Percentiles rank a stretch among this genome's conserved stretches.
These are phyloP conservation scores for Neelides sp. DNA, from an alignment of 1,140 invertebrate species.

Conservation along the genomic window DNA sequence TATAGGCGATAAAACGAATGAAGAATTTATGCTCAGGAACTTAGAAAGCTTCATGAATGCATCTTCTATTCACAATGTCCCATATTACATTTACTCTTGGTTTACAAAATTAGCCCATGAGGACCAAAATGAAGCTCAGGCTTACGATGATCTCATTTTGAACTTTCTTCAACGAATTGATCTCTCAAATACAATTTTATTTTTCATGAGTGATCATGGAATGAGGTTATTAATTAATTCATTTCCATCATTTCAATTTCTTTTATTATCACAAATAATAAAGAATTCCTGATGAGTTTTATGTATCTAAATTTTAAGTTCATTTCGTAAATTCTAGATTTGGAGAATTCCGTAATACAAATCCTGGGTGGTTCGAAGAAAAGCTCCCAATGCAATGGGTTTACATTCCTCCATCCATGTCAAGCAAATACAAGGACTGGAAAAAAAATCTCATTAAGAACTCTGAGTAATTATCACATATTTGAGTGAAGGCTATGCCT, in stretches of 20 bases:
- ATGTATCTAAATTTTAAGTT: too few species aligned
- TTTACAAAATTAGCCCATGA: constrained; percentile 16
- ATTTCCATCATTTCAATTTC: not conserved
- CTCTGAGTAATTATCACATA: constrained; percentile 13
- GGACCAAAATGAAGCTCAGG: constrained; percentile 1
- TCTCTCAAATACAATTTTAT: constrained; percentile 38
- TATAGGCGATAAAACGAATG: constrained; percentile 15
- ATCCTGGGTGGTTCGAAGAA: constrained; percentile 44
- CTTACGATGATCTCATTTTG: constrained; percentile 3
- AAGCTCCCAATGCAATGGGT: constrained; percentile 43
- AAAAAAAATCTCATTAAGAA: constrained; percentile 36
- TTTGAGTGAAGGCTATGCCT: too few species aligned
- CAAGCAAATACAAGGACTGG: constrained; percentile 34
- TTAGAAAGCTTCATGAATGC: constrained; percentile 6
- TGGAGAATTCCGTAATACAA: constrained; percentile 39
- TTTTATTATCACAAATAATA: too few species aligned
- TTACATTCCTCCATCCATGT: constrained; percentile 38
- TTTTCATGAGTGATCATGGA: constrained; percentile 48
- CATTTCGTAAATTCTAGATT: constrained; percentile 31
- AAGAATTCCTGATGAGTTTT: too few species aligned
- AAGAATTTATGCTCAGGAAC: constrained; percentile 16
- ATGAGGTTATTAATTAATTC: constrained; percentile 5
- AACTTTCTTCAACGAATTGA: constrained; percentile 4
- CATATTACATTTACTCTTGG: constrained; percentile 15
- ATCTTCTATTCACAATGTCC: not conserved